phyloP scores from a whole-genome alignment of 35 echinoderm and acorn worm species.

The Stichopus chloronotus region DNA sequence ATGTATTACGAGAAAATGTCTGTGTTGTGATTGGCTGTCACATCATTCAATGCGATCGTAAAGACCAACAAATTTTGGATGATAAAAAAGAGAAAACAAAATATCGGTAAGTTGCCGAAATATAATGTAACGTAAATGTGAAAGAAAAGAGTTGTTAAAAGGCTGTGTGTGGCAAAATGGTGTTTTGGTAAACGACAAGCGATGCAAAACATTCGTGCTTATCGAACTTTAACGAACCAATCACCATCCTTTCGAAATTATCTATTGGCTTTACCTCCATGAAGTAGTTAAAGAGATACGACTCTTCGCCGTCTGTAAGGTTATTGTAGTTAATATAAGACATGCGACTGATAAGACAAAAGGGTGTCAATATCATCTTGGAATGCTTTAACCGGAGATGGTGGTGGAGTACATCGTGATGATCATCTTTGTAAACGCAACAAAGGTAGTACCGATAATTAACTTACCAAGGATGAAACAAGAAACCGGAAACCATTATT shows the following conservation, averaged over 20 bases:
- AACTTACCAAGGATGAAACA: too few species aligned
- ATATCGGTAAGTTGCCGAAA: neutral
- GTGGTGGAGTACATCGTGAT: too few species aligned
- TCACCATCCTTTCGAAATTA: neutral
- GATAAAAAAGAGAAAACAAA: neutral
- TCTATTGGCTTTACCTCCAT: neutral
- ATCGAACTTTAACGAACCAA: neutral
- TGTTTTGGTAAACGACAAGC: neutral
- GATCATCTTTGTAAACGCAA: too few species aligned
- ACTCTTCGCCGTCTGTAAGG: too few species aligned
- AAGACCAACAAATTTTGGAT: neutral
- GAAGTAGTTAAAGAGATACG: neutral
- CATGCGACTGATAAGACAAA: too few species aligned
- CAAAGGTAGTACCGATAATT: too few species aligned
- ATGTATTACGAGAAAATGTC: neutral
- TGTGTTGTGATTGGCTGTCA: neutral
- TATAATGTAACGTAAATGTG: neutral
- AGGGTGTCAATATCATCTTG: too few species aligned
- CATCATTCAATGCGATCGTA: neutral
- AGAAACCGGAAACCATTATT: too few species aligned
- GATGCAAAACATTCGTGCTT: neutral
- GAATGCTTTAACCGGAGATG: too few species aligned
- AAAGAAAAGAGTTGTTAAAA: neutral
- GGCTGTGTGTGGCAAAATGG: neutral
- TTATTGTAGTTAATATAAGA: too few species aligned